A percentile compares a stretch with the other conserved stretches of the same genome.
Evolutionary conservation across 2,113 vertebrate species (phyloP).

Genomic region (Struthio camelus): DNA sequence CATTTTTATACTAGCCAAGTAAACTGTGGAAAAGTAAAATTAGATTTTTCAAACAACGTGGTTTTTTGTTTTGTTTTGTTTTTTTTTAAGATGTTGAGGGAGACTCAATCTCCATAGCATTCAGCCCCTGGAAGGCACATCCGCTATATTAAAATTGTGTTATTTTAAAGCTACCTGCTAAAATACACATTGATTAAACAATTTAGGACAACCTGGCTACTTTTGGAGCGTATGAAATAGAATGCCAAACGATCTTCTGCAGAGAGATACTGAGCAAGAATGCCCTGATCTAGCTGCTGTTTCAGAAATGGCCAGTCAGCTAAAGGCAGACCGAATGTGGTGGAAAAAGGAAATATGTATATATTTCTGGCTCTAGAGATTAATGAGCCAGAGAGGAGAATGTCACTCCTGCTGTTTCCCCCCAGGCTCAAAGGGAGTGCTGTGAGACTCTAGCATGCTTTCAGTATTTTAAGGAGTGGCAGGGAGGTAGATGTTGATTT

Average conservation of each 20-base stretch:
- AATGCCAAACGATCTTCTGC: not conserved
- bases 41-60: not conserved
- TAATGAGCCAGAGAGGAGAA: not conserved
- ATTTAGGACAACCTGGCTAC: not conserved
- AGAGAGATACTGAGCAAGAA: not conserved
- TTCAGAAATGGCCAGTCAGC: not conserved
- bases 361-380: not conserved
- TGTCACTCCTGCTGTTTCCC: not conserved
- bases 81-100: not conserved
- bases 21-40: not conserved
- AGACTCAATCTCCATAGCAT: not conserved
- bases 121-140: not conserved
- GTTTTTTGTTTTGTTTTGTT: not conserved
- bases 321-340: not conserved
- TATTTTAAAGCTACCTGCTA: not conserved
- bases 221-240: not conserved
- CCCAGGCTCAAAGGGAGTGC: not conserved
- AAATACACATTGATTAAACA: not conserved
- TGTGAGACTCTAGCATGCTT: accelerated
- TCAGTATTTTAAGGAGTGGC: not conserved
- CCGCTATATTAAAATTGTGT: not conserved
- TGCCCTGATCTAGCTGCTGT: not conserved
- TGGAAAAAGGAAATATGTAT: not conserved
- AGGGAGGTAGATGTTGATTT: not conserved
- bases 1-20: not conserved